A percentile compares a stretch with the other conserved stretches of the same genome.
These are phyloP conservation scores for Eretmodus cyanostictus DNA, from an alignment of 2,113 vertebrate genomes.

Conservation along the genomic window DNA sequence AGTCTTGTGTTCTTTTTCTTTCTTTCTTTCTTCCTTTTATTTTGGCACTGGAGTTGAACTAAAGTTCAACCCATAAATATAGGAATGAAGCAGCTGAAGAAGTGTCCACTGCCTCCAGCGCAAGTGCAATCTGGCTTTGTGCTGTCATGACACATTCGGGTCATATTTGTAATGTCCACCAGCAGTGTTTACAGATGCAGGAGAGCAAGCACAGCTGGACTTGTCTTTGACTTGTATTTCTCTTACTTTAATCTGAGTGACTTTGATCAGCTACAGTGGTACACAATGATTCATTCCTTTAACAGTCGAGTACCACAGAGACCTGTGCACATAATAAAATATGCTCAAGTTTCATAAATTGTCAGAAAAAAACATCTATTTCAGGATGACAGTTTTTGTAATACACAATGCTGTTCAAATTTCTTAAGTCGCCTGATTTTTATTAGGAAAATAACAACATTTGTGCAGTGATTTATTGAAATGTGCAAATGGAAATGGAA, in stretches of 20 bases:
- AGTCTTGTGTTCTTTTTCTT: background rate
- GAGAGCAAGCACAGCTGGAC: background rate
- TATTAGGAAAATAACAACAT: background rate
- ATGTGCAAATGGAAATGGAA: background rate
- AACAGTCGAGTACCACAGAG: background rate
- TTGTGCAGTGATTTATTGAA: background rate
- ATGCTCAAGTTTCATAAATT: background rate
- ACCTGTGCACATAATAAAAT: background rate
- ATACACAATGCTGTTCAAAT: background rate
- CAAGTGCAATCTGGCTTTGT: background rate
- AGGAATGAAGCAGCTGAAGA: background rate
- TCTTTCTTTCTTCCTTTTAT: background rate
- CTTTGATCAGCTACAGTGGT: background rate
- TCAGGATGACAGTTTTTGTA: background rate
- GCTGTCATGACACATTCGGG: conserved; percentile 1
- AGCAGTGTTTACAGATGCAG: background rate
- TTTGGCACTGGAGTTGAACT: background rate
- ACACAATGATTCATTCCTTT: background rate
- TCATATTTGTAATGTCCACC: background rate
- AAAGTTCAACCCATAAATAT: background rate
- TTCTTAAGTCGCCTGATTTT: accelerated
- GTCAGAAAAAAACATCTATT: background rate
- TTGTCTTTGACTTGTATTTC: background rate
- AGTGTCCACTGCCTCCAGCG: background rate
- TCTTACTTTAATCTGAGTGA: background rate